Base-by-base conservation (phyloP, 2,113 vertebrate species). In the Brachyistius frenatus region DNA sequence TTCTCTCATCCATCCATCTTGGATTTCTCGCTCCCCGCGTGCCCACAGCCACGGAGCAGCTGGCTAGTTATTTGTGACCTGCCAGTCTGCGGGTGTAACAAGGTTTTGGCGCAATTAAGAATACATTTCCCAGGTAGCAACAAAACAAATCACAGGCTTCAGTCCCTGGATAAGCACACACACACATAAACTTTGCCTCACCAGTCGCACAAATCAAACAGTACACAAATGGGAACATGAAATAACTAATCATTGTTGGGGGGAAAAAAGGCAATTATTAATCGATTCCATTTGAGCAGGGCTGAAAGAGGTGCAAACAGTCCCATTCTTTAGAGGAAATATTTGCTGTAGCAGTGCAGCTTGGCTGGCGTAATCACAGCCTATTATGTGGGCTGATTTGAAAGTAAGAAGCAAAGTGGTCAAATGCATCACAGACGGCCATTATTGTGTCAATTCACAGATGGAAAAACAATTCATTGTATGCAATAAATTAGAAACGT, bases 61-160 rank as follows among this genome's bases (percentile, higher is more conserved):
- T 89, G 88, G 85, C 81, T 73, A 79, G 90, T 92, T 92, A 90
- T 93, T 90, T 92, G 89, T 89, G 88, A 88, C 91, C 89, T 90
- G 87, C 88, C 91, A 90, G 85, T 93, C 87, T 87, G 81, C 49
- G 37, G 76, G 81, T 90, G 88, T 89, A 91, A 93, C 88, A 87
- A 92, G 87, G 86, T 89, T 91, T 86, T 82, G 56, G 81, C 46
- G 76, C 88, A 91, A 93, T 93, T 91, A 92, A 85, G 84, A 92
- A 92, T 88, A 88, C 89, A 91, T 92, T 92, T 92, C 84, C 86
- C 85, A 88, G 85, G 86, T 86, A 88, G 55, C 88, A 50, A 50
- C 16, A 39, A 80, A 65, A 88, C 88, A 88, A 91, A 90, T 90
- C 87, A 92, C 80, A 56, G 57, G 55, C 81, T 61, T 65, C 52